Evolutionary conservation across 1,140 invertebrate genomes (phyloP), one percentile per base, ranked within the genome.

Genomic region (Drusus annulatus): DNA sequence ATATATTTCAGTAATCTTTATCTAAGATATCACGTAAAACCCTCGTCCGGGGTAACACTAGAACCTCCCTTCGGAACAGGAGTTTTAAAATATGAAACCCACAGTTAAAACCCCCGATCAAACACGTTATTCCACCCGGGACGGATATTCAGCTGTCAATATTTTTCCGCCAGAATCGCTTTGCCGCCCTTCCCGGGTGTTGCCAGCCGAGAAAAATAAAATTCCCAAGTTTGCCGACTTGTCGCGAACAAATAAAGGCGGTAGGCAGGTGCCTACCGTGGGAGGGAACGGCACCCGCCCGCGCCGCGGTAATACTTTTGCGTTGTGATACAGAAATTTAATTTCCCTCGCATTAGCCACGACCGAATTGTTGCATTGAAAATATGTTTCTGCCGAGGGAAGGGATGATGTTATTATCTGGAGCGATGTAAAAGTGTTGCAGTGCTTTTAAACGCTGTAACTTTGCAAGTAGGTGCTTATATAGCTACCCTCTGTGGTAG

Each of bases 261-360:
- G 58, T 31, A 52, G 52, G 58, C 16, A 8, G 31, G 31, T 5
- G 5, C 25, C 31, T 36, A 10, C 36, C 1, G 36, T 45, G 10
- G 36, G 17, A 69, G 15, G 78, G 28, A 79, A 16, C 25, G 52
- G n/a, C 51, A 6, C 21, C 19, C 23, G 45, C 76, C 56, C 31
- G n/a, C 63, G 21, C 52, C 36, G 36, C 68, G 28, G 54, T 52
- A 65, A 69, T 75, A 83, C 81, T 83, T 83, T 83, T 83, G 45
- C 79, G 62, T 80, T 52, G 73, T 71, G 80, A 83, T 80, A 83
- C 73, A 52, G 82, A 79, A 83, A 83, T 83, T 83, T 83, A 83
- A 83, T 83, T 83, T 83, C 82, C 82, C 82, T 50, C 80, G 82
- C 58, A 83, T 83, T 83, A 83, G 76, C 60, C 73, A 83, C 82